A percentile compares a stretch with the other conserved stretches of the same genome.
Evolutionary conservation across 2,888 invertebrate species (phyloP).

Genomic region (Melieria picta): DNA sequence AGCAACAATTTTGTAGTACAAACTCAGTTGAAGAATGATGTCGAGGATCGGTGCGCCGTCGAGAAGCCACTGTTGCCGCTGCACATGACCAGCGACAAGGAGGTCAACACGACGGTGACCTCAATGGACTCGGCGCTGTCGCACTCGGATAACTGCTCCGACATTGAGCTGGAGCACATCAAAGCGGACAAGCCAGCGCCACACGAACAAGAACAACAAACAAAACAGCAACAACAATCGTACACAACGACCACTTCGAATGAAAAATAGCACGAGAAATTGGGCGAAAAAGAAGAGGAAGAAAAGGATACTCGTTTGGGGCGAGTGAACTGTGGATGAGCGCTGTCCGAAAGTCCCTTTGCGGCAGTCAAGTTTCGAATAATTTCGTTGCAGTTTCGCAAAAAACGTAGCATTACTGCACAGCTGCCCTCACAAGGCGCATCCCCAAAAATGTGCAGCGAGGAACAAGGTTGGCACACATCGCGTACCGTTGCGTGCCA

Average conservation of each 20-base stretch:
- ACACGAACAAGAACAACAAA: conserved; percentile 37
- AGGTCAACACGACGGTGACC: conserved; percentile 63
- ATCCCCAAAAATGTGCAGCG: too few species aligned
- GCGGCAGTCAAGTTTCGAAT: too few species aligned
- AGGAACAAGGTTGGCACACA: too few species aligned
- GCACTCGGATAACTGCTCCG: conserved; percentile 66
- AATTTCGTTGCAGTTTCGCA: too few species aligned
- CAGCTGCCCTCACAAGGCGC: too few species aligned
- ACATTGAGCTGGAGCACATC: conserved; percentile 50
- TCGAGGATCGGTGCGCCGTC: conserved; percentile 47
- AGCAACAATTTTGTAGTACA: conserved; percentile 74
- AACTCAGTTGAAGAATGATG: conserved; percentile 51
- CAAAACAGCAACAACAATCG: conserved; percentile 30
- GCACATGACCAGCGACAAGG: conserved; percentile 58
- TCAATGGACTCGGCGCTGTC: conserved; percentile 66
- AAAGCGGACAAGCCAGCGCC: conserved; percentile 36
- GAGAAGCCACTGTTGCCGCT: conserved; percentile 51
- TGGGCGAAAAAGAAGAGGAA: too few species aligned
- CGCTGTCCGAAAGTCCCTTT: too few species aligned
- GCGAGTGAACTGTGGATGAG: too few species aligned
- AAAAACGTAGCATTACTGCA: too few species aligned
- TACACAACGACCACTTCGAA: conserved; percentile 30
- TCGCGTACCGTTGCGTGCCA: too few species aligned
- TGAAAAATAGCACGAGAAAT: conserved; percentile 7
- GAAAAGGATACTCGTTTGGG: too few species aligned